Conservation (phyloP, 1,140 invertebrate genomes). For the Ruditapes philippinarum region DNA sequence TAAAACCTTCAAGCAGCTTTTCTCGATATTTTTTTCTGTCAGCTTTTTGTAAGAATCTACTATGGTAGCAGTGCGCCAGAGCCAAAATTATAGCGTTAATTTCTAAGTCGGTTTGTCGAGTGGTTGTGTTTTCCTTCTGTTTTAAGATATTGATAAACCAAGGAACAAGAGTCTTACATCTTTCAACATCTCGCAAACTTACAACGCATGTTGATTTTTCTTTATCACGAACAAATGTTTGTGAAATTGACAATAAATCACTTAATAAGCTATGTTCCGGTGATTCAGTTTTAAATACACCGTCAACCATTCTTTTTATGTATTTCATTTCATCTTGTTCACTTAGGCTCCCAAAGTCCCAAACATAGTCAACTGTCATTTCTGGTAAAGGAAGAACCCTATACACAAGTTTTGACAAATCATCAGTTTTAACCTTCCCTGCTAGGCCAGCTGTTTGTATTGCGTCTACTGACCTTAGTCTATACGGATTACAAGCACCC, state of each 20-base stretch:
- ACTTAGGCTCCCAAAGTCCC: constrained; percentile 75
- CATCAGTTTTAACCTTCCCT: constrained; percentile 70
- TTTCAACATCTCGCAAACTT: constrained; percentile 75
- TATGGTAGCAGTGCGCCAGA: constrained; percentile 65
- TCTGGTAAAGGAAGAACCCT: constrained; percentile 75
- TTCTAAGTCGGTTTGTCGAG: neutral
- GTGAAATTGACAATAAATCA: constrained; percentile 64
- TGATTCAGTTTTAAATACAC: constrained; percentile 8
- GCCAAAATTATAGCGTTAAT: constrained; percentile 34
- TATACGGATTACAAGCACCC: constrained; percentile 78
- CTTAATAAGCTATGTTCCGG: constrained; percentile 2
- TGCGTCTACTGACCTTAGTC: constrained; percentile 46
- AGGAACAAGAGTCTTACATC: constrained; percentile 68
- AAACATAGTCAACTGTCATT: constrained; percentile 75
- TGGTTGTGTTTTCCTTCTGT: constrained; percentile 26
- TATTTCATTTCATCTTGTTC: constrained; percentile 71
- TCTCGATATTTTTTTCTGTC: constrained; percentile 66
- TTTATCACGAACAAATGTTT: constrained; percentile 67
- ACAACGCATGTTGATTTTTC: constrained; percentile 68
- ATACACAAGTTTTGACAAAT: constrained; percentile 71
- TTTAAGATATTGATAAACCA: constrained; percentile 70
- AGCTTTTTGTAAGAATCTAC: constrained; percentile 58
- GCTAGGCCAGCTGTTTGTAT: constrained; percentile 70
- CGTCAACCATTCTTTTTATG: constrained; percentile 71
- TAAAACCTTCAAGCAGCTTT: neutral